Percentiles rank a stretch among this genome's conserved stretches.
phyloP scores from a whole-genome alignment of 2,797 vertebrate species.

The Myotis pilosus region DNA sequence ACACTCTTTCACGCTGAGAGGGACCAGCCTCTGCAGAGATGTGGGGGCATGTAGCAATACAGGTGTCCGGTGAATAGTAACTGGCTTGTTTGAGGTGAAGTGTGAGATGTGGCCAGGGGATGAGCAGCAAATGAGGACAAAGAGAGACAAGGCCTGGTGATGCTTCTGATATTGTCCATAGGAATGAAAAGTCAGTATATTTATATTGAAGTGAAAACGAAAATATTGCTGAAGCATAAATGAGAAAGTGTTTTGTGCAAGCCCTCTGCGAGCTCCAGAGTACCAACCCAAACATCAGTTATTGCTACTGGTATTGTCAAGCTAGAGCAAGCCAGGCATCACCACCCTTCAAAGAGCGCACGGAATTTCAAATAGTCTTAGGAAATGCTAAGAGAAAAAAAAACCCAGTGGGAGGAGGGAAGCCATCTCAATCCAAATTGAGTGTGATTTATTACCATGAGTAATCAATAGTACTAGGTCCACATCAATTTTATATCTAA shows the following conservation, averaged over 20 bases:
- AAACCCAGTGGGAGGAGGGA: background rate
- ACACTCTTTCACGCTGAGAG: background rate
- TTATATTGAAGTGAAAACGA: background rate
- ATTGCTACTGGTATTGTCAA: background rate
- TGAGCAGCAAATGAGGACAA: background rate
- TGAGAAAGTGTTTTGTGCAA: background rate
- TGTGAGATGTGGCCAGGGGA: too few relatives aligned
- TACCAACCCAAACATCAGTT: background rate
- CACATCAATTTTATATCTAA: slow-evolving; percentile 82
- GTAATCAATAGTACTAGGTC: slow-evolving; percentile 81
- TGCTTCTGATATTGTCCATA: background rate
- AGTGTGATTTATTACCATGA: slow-evolving; percentile 78
- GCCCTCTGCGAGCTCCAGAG: background rate
- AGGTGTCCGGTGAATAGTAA: background rate
- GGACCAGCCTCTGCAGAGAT: rapidly evolving
- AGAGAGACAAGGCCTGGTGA: background rate
- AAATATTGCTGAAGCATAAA: background rate
- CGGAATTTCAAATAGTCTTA: background rate
- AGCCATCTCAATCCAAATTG: slow-evolving; percentile 9
- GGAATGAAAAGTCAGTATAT: background rate
- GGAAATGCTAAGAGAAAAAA: background rate
- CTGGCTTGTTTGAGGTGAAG: background rate
- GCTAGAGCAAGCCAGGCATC: background rate
- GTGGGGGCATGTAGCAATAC: rapidly evolving
- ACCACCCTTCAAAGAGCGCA: background rate